Evolutionary conservation across 2,113 vertebrate species (phyloP).

Genomic region (Tetrao urogallus): DNA sequence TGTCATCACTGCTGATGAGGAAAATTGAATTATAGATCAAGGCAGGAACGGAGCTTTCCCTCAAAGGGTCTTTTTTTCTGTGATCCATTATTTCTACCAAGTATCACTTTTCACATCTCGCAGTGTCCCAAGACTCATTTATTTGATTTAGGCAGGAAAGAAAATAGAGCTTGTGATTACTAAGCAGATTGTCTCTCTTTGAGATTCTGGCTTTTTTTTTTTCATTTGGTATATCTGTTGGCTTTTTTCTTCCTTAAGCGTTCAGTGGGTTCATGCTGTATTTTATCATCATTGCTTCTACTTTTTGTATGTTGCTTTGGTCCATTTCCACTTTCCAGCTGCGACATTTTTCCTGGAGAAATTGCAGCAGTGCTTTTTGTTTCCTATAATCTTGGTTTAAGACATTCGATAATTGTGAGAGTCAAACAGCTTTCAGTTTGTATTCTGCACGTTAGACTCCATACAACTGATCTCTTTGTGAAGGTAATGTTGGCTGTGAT

Average conservation of each 20-base stretch:
- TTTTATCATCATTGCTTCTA: neutral
- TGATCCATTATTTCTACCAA: neutral
- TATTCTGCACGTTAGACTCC: neutral
- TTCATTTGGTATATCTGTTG: neutral
- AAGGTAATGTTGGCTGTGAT: neutral
- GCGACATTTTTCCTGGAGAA: neutral
- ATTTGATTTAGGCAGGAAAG: neutral
- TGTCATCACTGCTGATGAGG: neutral
- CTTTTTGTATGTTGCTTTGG: neutral
- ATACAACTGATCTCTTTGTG: neutral
- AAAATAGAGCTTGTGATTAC: neutral
- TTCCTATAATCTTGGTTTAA: neutral
- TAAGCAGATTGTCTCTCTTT: neutral
- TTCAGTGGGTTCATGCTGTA: neutral
- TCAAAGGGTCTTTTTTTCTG: neutral
- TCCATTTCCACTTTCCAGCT: neutral
- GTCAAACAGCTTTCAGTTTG: neutral
- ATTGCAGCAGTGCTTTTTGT: neutral
- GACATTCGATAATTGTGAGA: neutral
- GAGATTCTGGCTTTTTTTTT: neutral
- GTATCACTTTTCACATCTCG: neutral
- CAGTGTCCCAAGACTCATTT: neutral
- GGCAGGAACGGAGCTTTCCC: neutral
- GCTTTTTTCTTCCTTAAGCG: neutral
- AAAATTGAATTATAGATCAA: conserved; percentile 7